phyloP scores from a whole-genome alignment of 2,113 vertebrate species.

The Loxodonta africana region DNA sequence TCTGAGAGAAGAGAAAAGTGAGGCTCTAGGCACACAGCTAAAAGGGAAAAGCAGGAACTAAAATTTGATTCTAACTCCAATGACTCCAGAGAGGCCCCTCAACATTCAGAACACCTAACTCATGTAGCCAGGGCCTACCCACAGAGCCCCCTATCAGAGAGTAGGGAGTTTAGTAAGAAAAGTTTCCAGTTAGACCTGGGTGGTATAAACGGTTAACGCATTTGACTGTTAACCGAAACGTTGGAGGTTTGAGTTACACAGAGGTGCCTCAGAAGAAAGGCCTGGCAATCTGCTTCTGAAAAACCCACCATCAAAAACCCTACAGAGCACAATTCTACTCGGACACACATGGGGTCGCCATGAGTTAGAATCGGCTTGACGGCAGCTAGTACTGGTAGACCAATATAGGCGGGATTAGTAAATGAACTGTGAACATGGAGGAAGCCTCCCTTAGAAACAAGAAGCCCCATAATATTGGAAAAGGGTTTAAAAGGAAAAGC shows the following conservation, averaged over 20 bases:
- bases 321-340: neutral
- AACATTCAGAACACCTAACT: neutral
- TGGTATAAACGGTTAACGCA: neutral
- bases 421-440: neutral
- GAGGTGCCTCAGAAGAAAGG: neutral
- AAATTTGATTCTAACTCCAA: neutral
- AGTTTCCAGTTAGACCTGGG: neutral
- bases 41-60: neutral
- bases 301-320: neutral
- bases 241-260: neutral
- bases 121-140: neutral
- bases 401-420: neutral
- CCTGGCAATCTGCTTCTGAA: neutral
- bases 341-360: neutral
- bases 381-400: neutral
- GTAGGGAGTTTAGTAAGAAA: neutral
- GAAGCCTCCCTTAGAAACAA: neutral
- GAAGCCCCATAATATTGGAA: neutral
- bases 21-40: neutral
- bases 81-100: neutral
- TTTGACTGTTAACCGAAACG: neutral
- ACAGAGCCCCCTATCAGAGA: neutral
- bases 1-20: neutral
- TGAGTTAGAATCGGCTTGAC: neutral
- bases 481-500: neutral